Conservation (phyloP, 2,797 vertebrate species). For the Dendrocincla tyrannina region DNA sequence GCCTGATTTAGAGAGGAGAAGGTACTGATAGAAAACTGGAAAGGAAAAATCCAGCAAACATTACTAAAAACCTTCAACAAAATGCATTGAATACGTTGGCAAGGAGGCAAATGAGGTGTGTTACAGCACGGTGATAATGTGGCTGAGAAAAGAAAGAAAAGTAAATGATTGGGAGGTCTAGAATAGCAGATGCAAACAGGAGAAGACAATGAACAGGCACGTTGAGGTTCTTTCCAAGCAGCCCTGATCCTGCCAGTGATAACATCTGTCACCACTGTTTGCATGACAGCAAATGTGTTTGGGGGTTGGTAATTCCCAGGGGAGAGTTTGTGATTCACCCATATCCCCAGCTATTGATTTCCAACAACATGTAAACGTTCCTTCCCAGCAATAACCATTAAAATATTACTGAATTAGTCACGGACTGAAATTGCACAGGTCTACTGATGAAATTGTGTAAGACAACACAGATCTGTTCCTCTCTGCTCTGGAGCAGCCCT, state of each 20-base stretch:
- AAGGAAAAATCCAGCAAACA: not conserved
- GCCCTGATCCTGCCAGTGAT: not conserved
- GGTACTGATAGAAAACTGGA: not conserved
- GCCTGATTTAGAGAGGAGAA: not conserved
- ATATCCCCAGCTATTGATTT: not conserved
- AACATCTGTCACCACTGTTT: not conserved
- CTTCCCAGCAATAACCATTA: not conserved
- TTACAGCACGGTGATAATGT: not conserved
- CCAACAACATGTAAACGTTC: not conserved
- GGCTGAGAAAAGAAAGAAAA: not conserved
- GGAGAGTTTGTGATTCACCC: not conserved
- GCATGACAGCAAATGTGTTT: not conserved
- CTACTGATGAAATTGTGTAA: not conserved
- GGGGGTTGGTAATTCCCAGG: not conserved
- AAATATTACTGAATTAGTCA: not conserved
- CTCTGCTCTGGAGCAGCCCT: not conserved
- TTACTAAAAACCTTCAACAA: not conserved
- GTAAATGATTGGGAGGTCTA: not conserved
- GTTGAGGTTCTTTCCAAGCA: not conserved
- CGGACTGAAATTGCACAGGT: not conserved
- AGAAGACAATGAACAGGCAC: not conserved
- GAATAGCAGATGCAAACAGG: not conserved
- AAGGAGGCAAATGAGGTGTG: not conserved
- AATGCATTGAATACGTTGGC: not conserved
- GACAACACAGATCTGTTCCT: rapidly evolving